Base-by-base conservation (phyloP, 2,113 vertebrate species). In the Odocoileus virginianus region DNA sequence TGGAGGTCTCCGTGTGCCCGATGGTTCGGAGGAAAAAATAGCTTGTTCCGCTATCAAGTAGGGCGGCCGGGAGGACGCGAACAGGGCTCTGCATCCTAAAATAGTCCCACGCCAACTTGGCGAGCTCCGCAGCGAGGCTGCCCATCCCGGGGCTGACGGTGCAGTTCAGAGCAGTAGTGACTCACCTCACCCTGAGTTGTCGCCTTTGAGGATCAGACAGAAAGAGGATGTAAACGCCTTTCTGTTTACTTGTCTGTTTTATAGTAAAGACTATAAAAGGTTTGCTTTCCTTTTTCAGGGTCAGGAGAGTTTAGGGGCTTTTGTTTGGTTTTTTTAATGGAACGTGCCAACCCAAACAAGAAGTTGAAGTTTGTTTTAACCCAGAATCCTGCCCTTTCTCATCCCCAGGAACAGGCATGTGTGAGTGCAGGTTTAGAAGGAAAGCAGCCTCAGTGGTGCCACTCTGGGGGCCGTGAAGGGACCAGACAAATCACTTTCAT, bases 11-110 rank as follows among this genome's bases (percentile, higher is more conserved):
- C 30, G 17, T 96, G 93, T 50, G 33, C 52, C n/a, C 57, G 45
- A 89, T 82, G 0, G 0, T 88, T 97, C 2, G 0, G 86, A 95
- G 79, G 96, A 67, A 95, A 96, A 98, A 97, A 91, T 78, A 96
- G 96, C 79, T 97, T 92, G 58, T 93, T 96, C 96, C 94, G 87
- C 21, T 55, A 81, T 5, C 97, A 87, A 98, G 91, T 93, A 97
- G 94, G 96, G 84, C 27, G 23, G 91, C 50, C 76, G 6, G 94
- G 89, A 95, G 86, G 92, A 52, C 55, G 21, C 88, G 95, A 45
- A 47, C 30, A 71, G 92, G 60, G 54, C 19, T 15, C 91, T 58
- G 5, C 7, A 1, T n/a, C 95, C 97, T 98, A 87, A 97, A 98
- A 84, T 91, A 98, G 95, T 30, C 95, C 58, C 30, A 1, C 0